phyloP scores from a whole-genome alignment of 2,888 invertebrate genomes.

The Sipha maydis region DNA sequence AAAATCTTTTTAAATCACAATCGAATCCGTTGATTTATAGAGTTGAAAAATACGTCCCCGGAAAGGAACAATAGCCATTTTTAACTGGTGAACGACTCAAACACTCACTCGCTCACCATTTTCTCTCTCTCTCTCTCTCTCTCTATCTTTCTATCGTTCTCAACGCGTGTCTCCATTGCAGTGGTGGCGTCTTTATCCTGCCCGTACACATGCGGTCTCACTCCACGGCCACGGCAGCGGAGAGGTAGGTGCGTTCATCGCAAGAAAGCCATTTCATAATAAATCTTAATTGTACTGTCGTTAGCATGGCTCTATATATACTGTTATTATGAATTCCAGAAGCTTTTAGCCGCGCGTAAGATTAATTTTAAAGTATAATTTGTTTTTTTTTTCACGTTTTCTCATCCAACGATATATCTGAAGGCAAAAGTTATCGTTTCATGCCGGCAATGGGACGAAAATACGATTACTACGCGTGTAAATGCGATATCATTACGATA shows the following conservation, averaged over 20 bases:
- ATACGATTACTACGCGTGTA: too few relatives aligned
- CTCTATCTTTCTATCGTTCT: not conserved
- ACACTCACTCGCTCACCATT: not conserved
- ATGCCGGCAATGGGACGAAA: too few relatives aligned
- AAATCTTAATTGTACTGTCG: constrained; percentile 61
- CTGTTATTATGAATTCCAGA: constrained; percentile 30
- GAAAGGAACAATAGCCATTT: constrained; percentile 38
- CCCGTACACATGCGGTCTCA: not conserved
- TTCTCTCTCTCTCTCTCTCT: not conserved
- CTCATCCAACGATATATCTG: not conserved
- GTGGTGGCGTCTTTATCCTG: not conserved
- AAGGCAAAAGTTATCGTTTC: too few relatives aligned
- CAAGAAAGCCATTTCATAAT: constrained; percentile 51
- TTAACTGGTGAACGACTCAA: constrained; percentile 13
- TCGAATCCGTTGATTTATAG: constrained; percentile 51
- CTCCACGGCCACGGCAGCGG: not conserved
- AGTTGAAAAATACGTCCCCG: not conserved
- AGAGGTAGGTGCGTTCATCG: not conserved
- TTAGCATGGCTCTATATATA: constrained; percentile 29
- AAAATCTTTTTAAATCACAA: constrained; percentile 52
- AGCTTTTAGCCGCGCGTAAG: constrained; percentile 46
- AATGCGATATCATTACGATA: too few relatives aligned
- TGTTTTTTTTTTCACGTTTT: constrained; percentile 1
- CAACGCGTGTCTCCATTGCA: too few relatives aligned
- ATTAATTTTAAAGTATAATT: constrained; percentile 61